Evolutionary conservation across 2,888 invertebrate species (phyloP), one percentile per base, ranked within the genome.

Genomic region (Melitaea athalia): DNA sequence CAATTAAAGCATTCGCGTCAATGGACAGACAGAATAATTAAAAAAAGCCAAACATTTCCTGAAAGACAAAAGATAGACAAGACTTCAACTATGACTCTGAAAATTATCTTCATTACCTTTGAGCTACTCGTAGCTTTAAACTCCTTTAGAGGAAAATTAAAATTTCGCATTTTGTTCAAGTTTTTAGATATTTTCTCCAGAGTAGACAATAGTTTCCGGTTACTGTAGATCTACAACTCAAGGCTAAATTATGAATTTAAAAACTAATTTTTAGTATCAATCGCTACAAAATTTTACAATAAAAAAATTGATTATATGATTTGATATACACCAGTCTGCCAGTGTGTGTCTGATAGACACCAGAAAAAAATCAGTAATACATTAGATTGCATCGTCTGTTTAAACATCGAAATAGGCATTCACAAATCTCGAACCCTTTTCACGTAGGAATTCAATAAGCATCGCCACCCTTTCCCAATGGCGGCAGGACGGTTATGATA

Each of bases 401-500:
- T 31, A 63, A 55, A 53, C 53, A 43, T n/a, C 33, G 31, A 64
- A 57, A 64, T 6, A 55, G 45, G 45, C 15, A 59, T 57, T 47
- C 10, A 49, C 45, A 31, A 52, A 65, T 59, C 49, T 42, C 59
- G 53, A 64, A 59, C 50, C 60, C 53, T 53, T 60, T 68, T 62
- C 57, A 66, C 62, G 69, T 57, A 57, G 63, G 59, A 66, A 69
- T 69, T 69, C 69, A 69, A 69, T 69, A 69, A 69, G 59, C 64
- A 66, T 66, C 62, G 64, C 69, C 65, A 15, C 59, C 60, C 57
- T 42, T 57, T 66, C 52, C 63, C 67, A 65, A 70, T 69, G 61
- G 64, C 50, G 52, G 45, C 57, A 61, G 57, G 68, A 60, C 14
- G 61, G 70, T 71, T 71, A 71, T 68, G 65, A 71, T 64, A 78